Conservation (phyloP, 2,888 invertebrate genomes). For the Hydraecia micacea region DNA sequence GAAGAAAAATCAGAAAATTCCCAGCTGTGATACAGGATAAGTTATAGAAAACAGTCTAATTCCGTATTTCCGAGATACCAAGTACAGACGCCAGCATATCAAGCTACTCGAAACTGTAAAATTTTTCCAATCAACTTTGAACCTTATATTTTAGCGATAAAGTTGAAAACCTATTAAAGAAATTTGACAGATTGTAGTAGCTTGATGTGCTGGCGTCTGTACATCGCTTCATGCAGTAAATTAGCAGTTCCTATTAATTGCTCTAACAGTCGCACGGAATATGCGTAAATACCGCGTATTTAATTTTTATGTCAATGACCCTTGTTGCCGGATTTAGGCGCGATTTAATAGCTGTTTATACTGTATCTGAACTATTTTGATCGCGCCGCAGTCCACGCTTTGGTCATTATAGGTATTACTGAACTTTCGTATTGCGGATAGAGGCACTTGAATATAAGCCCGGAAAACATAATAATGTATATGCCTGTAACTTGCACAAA, state of each 20-base stretch:
- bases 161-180: too few relatives aligned
- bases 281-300: constrained; percentile 45
- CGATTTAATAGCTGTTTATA: constrained; percentile 50
- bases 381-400: constrained; percentile 36
- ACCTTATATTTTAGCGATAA: too few relatives aligned
- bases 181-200: too few relatives aligned
- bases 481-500: too few relatives aligned
- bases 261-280: constrained; percentile 9
- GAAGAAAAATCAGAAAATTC: too few relatives aligned
- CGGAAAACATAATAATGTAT: background rate
- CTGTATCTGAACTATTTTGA: constrained; percentile 59
- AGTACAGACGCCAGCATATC: too few relatives aligned
- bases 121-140: too few relatives aligned
- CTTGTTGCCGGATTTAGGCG: constrained; percentile 53
- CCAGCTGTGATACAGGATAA: too few relatives aligned
- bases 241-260: constrained; percentile 45
- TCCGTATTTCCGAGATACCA: too few relatives aligned
- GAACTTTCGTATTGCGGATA: constrained; percentile 30
- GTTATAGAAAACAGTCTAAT: too few relatives aligned
- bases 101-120: too few relatives aligned
- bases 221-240: constrained; percentile 1
- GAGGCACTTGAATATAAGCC: constrained; percentile 19
- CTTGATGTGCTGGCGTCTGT: too few relatives aligned
- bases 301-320: constrained; percentile 67
- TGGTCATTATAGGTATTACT: constrained; percentile 23